phyloP scores from a whole-genome alignment of 2,888 invertebrate species.

The Cheilosia grossa region DNA sequence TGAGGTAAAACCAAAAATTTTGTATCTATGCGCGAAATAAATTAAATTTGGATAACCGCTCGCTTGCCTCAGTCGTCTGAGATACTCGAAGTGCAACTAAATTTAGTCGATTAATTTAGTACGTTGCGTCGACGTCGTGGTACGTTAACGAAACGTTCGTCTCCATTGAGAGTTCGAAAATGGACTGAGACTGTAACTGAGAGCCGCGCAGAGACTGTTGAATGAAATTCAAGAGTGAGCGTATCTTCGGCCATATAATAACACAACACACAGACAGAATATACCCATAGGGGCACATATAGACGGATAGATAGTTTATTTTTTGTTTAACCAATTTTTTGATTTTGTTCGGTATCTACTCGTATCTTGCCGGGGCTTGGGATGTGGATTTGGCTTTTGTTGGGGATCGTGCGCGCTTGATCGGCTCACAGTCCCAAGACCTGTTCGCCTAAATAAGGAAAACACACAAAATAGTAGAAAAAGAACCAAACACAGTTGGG shows the following conservation, averaged over 20 bases:
- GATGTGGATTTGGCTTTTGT: conserved; percentile 29
- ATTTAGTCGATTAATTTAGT: conserved; percentile 61
- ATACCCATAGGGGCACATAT: conserved; percentile 2
- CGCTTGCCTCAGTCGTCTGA: conserved; percentile 67
- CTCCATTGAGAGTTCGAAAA: conserved; percentile 74
- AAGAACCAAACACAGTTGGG: conserved; percentile 27
- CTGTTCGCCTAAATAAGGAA: conserved; percentile 72
- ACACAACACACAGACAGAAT: conserved; percentile 27
- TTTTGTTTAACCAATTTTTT: conserved; percentile 8
- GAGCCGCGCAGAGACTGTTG: conserved; percentile 51
- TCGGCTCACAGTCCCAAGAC: conserved; percentile 46
- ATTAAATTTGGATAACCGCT: conserved; percentile 46
- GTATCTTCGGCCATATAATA: conserved; percentile 28
- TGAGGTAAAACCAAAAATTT: conserved; percentile 19
- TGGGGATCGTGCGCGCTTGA: conserved; percentile 52
- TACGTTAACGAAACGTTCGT: conserved; percentile 73
- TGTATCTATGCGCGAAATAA: conserved; percentile 61
- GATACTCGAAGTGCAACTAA: conserved; percentile 74
- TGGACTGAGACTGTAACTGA: conserved; percentile 39
- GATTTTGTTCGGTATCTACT: conserved; percentile 13
- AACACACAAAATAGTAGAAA: conserved; percentile 32
- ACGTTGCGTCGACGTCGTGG: conserved; percentile 61
- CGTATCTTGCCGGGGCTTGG: conserved; percentile 1
- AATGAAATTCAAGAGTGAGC: conserved; percentile 62
- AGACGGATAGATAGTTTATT: conserved; percentile 34